Base-by-base conservation (phyloP, 2,888 invertebrate genomes). In the Dicranocentrus wangi region DNA sequence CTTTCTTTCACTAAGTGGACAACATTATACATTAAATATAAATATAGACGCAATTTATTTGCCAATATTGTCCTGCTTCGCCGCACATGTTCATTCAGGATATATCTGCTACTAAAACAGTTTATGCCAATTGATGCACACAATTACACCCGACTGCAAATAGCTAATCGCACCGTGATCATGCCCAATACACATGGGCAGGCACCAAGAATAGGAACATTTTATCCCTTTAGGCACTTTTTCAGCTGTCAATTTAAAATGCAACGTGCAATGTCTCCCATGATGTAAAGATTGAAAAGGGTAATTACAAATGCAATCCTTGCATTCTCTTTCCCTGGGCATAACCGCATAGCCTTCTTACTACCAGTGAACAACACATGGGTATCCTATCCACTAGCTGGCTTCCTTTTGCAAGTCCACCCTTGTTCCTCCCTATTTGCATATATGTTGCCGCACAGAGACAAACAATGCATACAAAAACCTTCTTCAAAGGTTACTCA, bases 401-500 rank as follows among this genome's bases (percentile, higher is more conserved):
- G 10, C 55, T 55, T 55, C 55, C 55, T 55, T 55, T 19, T n/a
- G 21, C 55, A 55, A 55, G 25, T 55, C 55, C 55, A 19, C 55
- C 55, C 55, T 55, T 23, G n/a, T n/a, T n/a, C 25, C 19, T 17
- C 3, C 10, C 51, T 51, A 7, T 21, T 53, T 17, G 53, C 7
- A 17, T 53, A 53, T 21, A 53, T 53, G 2, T 21, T 39, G 39
- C 13, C 39, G 13, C 39, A 39, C 39, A 39, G 7, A 39, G 39
- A 39, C 39, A 55, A 23, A 55, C 25, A 55, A 55, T 55, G 19
- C 55, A 55, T 25, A 17, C 55, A 51, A 55, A 39, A 55, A 55
- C 55, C 55, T 55, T 55, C 51, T 55, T 55, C 55, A 55, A 55
- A 55, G 55, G 55, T 55, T 55, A 55, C 55, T 5, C 55, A 55